Evolutionary conservation across 2,797 vertebrate genomes (phyloP).

Genomic region (Antennarius maculatus): DNA sequence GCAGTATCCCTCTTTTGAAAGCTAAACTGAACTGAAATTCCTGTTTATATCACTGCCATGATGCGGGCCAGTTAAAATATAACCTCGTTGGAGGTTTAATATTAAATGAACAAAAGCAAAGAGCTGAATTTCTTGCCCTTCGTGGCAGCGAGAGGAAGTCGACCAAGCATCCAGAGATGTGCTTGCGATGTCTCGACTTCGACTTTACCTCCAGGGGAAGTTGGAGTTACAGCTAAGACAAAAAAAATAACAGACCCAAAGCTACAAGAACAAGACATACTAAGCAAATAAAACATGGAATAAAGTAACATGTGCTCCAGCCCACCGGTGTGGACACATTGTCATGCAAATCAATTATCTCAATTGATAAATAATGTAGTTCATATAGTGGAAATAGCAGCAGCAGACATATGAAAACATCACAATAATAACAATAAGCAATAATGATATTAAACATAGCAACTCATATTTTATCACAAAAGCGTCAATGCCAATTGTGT

Average conservation of each 20-base stretch:
- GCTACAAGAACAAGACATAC: not conserved
- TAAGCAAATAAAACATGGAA: not conserved
- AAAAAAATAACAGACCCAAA: not conserved
- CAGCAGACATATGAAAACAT: too few species aligned
- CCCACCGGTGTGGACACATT: not conserved
- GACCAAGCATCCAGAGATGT: not conserved
- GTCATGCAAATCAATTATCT: too few species aligned
- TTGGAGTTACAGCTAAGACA: not conserved
- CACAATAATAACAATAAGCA: too few species aligned
- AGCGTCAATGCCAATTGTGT: too few species aligned
- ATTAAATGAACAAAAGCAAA: not conserved
- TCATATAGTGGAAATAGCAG: too few species aligned
- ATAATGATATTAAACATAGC: too few species aligned
- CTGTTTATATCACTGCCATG: too few species aligned
- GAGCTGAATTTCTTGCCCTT: not conserved
- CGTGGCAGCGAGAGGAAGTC: not conserved
- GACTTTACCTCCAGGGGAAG: conserved; percentile 22
- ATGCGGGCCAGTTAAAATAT: too few species aligned
- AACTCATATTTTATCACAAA: too few species aligned
- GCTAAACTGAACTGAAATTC: too few species aligned
- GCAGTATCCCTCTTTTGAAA: too few species aligned
- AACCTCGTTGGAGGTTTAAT: not conserved
- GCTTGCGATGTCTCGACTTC: conserved; percentile 2
- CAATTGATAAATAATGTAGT: too few species aligned
- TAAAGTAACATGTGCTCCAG: not conserved